phyloP scores from a whole-genome alignment of 2,888 invertebrate genomes.

The Stenchaetothrips biformis region DNA sequence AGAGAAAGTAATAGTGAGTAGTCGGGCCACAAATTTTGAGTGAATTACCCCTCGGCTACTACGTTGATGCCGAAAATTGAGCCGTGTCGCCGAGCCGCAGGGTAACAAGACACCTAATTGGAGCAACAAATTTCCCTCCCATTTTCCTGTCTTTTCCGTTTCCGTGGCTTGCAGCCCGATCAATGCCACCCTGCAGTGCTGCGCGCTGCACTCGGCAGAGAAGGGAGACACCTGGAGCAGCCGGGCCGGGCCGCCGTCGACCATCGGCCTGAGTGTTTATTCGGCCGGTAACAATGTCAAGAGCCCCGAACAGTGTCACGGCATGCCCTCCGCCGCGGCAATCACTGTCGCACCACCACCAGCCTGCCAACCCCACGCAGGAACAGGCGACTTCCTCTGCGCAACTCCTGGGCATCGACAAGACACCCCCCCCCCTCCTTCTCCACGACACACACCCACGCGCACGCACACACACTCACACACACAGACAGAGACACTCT shows the following conservation, averaged over 20 bases:
- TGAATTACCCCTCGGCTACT: no score
- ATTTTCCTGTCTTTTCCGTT: background rate
- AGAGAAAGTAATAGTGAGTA: no score
- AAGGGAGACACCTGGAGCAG: background rate
- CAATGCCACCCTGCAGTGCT: background rate
- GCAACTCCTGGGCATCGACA: background rate
- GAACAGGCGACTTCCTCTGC: background rate
- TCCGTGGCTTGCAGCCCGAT: background rate
- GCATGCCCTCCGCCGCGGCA: no score
- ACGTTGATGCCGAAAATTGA: no score
- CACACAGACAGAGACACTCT: background rate
- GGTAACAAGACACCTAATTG: no score
- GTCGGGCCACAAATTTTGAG: no score
- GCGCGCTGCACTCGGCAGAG: background rate
- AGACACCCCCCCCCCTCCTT: no score
- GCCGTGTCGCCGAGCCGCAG: no score
- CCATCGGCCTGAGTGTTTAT: background rate
- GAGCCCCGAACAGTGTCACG: background rate
- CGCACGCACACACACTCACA: background rate
- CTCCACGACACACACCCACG: background rate
- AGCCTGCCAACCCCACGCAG: no score
- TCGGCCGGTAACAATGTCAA: slow-evolving; percentile 3
- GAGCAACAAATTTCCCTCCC: background rate
- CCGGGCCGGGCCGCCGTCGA: background rate
- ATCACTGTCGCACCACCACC: no score